Evolutionary conservation across 2,113 vertebrate genomes (phyloP), one percentile per base, ranked within the genome.

Genomic region (Siphamia tubifer): DNA sequence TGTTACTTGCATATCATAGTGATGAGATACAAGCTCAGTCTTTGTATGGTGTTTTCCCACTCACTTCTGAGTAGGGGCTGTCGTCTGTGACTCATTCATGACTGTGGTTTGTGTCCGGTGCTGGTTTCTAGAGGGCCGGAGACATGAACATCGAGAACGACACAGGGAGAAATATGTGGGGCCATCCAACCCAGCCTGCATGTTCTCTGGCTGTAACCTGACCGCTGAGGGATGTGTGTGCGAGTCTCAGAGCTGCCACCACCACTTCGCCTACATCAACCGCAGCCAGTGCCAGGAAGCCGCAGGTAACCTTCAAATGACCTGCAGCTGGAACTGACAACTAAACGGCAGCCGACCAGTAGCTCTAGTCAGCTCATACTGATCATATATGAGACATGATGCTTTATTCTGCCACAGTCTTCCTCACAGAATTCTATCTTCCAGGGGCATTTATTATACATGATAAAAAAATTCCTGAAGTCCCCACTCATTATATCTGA

Each of bases 181-280:
- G 24, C 86, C 89, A 1, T 69, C 86, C 36, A 82, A 87, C 68
- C 87, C 88, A 3, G 88, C 77, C 39, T 94, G 92, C 68, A 51
- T 83, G 69, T 93, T 92, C 80, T 93, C 92, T 5, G 92, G 92
- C 6, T 94, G 92, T 86, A 94, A 93, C 86, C 87, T 94, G 87
- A 93, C 92, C 38, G 6, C 85, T 0, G 76, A 84, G 17, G 91
- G 92, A 40, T 94, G 93, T 15, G 70, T 90, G 78, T 94, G 91
- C 16, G 85, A 92, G 57, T 90, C 91, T 62, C 90, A 90, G 71
- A 92, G 91, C 89, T 94, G 93, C 89, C 81, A 79, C 52, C 84
- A 82, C 67, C 89, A 91, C 83, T 94, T 93, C 53, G 78, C 87
- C 74, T 93, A 92, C 71, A 69, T 81, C 83, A 91, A 92, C 90